Evolutionary conservation across 2,888 invertebrate genomes (phyloP).

Genomic region (Sesia apiformis): DNA sequence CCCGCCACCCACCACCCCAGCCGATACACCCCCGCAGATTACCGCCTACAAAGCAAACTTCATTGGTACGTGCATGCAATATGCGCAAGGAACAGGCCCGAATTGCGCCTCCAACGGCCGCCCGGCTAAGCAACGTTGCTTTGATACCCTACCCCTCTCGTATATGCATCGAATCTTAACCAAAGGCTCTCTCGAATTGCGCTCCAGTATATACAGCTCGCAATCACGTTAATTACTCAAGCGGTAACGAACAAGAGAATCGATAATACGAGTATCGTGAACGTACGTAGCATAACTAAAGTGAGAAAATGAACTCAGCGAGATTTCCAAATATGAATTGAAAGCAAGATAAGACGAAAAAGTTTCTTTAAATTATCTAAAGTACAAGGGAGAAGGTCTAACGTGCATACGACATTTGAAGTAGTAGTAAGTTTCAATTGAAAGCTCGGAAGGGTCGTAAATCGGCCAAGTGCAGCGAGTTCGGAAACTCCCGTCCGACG

Average conservation of each 20-base stretch:
- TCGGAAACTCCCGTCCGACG: conserved; percentile 16
- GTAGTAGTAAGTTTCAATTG: conserved; percentile 37
- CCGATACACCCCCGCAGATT: conserved; percentile 69
- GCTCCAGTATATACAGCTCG: conserved; percentile 25
- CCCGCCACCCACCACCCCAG: conserved; percentile 57
- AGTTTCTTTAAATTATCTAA: not conserved
- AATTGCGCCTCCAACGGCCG: conserved; percentile 56
- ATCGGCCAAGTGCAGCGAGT: conserved; percentile 61
- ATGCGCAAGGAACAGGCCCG: conserved; percentile 68
- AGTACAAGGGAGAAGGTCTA: conserved; percentile 5
- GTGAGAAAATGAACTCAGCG: not conserved
- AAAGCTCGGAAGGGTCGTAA: conserved; percentile 41
- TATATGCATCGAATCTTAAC: conserved; percentile 48
- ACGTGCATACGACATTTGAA: conserved; percentile 9
- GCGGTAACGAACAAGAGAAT: conserved; percentile 21
- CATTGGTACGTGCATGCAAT: conserved; percentile 75
- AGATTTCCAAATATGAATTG: not conserved
- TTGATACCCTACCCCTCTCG: conserved; percentile 52
- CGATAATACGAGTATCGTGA: conserved; percentile 13
- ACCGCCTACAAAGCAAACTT: conserved; percentile 75
- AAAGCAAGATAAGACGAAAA: not conserved
- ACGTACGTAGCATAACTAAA: not conserved
- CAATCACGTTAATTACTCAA: conserved; percentile 56
- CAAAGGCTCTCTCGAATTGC: conserved; percentile 36
- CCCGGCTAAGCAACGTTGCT: conserved; percentile 44